Base-by-base conservation (phyloP, 2,113 vertebrate species). In the Eretmochelys imbricata region DNA sequence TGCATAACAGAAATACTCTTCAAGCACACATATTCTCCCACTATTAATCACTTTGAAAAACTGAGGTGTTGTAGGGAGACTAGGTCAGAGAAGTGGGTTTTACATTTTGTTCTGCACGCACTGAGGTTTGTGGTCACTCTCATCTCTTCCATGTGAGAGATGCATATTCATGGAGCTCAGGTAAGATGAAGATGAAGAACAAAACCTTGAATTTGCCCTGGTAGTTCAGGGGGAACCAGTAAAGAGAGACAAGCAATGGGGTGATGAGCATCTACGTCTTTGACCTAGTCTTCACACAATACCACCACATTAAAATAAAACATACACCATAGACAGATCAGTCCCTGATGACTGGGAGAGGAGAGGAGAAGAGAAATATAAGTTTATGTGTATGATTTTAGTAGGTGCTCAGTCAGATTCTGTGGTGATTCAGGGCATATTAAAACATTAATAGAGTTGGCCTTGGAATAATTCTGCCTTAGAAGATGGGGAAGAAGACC, bases 351-450 rank as follows among this genome's bases (percentile, higher is more conserved):
- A 93, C 76, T 93, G 84, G n/a, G 85, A 93, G 87, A 82, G n/a
- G 85, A 93, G 87, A 82, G 38, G 84, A 84, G 90, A 78, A 90
- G 94, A 96, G 80, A 97, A 96, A 93, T 87, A 81, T 16, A 22
- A 90, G 46, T 85, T 93, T 96, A 42, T 79, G 78, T 38, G 22
- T 57, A 72, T 88, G 11, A 0, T 89, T 85, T 72, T 4, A 4
- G 62, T 82, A 91, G 57, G 8, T 88, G 1, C 10, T 87, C 89
- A 83, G 55, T 87, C 89, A 87, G 53, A 12, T 95, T 91, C 50
- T n/a, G 82, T 91, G 84, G 89, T 59, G 31, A 5, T 89, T 76
- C 35, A 87, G 81, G 90, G 27, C 35, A 35, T 65, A 53, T 14
- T 92, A 87, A 29, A 93, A 79, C 16, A 90, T 87, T 90, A 85